Percentiles rank a stretch among this genome's conserved stretches.
Conservation (phyloP, 2,797 vertebrate species). For the Rhabdomys pumilio region DNA sequence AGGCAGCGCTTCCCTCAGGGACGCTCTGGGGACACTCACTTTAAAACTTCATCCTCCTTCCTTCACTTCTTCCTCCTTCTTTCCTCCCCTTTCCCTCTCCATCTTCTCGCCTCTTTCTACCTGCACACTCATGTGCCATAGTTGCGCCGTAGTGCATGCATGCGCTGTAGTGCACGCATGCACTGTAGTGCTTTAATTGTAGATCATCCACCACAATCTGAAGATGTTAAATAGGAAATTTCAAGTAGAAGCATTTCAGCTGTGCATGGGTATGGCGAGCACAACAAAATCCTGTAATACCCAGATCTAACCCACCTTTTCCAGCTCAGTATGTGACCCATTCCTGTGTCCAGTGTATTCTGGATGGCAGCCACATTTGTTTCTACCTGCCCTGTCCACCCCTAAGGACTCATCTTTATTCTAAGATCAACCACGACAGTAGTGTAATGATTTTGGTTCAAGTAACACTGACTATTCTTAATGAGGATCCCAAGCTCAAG, state of each 20-base stretch:
- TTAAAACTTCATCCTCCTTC: not conserved
- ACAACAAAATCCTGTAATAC: not conserved
- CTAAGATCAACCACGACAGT: not conserved
- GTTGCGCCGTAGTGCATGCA: too few relatives aligned
- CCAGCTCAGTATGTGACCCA: too few relatives aligned
- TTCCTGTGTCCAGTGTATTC: not conserved
- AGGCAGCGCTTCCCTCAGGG: not conserved
- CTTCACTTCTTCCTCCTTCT: not conserved
- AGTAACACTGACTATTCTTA: not conserved
- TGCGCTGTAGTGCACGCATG: too few relatives aligned
- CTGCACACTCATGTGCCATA: too few relatives aligned
- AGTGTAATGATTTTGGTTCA: not conserved
- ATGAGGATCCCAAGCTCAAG: not conserved
- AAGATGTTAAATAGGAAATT: constrained; percentile 7
- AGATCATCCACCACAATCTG: not conserved
- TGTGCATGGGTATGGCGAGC: not conserved
- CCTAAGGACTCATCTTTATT: too few relatives aligned
- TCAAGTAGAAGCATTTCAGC: not conserved
- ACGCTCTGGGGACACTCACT: too few relatives aligned
- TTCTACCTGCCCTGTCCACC: not conserved
- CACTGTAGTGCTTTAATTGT: not conserved
- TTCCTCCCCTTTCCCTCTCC: not conserved
- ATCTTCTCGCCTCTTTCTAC: not conserved
- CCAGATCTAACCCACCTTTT: not conserved
- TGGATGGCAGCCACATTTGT: not conserved